Evolutionary conservation across 2,888 invertebrate genomes (phyloP).

Genomic region (Empis stercorea): DNA sequence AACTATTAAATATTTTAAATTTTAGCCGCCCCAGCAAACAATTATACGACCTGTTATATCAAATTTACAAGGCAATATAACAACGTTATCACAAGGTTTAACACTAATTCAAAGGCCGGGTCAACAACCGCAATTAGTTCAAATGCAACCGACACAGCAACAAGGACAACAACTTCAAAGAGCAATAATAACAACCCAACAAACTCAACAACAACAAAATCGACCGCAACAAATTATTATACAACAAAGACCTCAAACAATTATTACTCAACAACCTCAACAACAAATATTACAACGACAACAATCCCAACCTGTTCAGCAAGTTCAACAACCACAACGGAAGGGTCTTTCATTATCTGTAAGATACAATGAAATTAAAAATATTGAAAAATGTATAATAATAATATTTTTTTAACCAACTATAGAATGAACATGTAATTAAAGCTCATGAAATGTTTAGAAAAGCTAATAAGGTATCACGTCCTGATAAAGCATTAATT

Average conservation of each 20-base stretch:
- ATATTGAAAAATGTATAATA: not conserved
- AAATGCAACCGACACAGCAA: constrained; percentile 30
- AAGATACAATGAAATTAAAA: constrained; percentile 12
- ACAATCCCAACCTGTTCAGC: constrained; percentile 33
- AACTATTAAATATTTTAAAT: no score
- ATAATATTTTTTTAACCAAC: not conserved
- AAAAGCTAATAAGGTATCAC: constrained; percentile 87
- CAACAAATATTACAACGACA: constrained; percentile 27
- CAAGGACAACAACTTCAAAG: constrained; percentile 22
- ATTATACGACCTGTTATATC: constrained; percentile 34
- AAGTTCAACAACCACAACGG: constrained; percentile 26
- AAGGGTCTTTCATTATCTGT: constrained; percentile 34
- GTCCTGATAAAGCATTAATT: constrained; percentile 94
- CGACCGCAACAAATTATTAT: constrained; percentile 21
- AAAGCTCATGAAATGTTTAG: constrained; percentile 97
- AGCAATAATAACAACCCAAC: constrained; percentile 27
- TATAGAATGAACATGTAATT: constrained; percentile 86
- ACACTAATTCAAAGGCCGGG: constrained; percentile 36
- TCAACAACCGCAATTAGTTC: constrained; percentile 35
- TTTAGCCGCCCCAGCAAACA: constrained; percentile 30
- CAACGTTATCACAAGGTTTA: constrained; percentile 33
- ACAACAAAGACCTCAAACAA: constrained; percentile 31
- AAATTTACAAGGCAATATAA: constrained; percentile 26
- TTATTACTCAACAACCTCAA: constrained; percentile 30
- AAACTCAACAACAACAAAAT: constrained; percentile 18